Conservation (phyloP, 2,888 invertebrate species). For the Craniophora ligustri region DNA sequence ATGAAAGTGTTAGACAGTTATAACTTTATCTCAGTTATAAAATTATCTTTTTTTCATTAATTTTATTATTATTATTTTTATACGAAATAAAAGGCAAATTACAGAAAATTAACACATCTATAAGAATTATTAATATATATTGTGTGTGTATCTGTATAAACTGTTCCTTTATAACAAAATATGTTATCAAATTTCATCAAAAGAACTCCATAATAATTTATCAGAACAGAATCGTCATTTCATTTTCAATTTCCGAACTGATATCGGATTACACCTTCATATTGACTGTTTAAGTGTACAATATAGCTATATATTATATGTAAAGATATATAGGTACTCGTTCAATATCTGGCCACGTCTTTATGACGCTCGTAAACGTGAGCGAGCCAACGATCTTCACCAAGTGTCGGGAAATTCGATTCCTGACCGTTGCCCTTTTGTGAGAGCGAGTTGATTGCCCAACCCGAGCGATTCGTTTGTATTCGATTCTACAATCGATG, state of each 20-base stretch:
- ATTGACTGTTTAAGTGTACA: conserved; percentile 17
- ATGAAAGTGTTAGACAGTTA: no score
- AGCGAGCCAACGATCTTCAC: conserved; percentile 65
- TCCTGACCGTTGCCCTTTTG: conserved; percentile 67
- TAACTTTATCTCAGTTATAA: no score
- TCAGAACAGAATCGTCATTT: not conserved
- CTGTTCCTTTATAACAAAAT: no score
- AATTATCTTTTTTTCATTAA: no score
- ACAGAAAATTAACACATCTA: no score
- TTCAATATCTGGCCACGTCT: conserved; percentile 76
- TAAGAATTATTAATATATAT: no score
- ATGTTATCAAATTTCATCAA: not conserved
- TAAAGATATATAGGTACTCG: conserved; percentile 51
- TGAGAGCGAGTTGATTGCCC: conserved; percentile 56
- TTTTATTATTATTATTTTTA: no score
- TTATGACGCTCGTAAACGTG: conserved; percentile 76
- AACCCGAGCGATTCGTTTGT: conserved; percentile 45
- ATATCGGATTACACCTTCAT: conserved; percentile 27
- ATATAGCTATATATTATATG: conserved; percentile 33
- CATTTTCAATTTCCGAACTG: conserved; percentile 7
- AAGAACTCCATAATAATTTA: not conserved
- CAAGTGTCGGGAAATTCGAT: conserved; percentile 74
- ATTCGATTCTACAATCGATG: conserved; percentile 48
- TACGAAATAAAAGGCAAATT: no score
- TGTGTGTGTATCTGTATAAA: no score